Base-by-base conservation (phyloP, 2,888 invertebrate species). In the Chrysomela aeneicollis region DNA sequence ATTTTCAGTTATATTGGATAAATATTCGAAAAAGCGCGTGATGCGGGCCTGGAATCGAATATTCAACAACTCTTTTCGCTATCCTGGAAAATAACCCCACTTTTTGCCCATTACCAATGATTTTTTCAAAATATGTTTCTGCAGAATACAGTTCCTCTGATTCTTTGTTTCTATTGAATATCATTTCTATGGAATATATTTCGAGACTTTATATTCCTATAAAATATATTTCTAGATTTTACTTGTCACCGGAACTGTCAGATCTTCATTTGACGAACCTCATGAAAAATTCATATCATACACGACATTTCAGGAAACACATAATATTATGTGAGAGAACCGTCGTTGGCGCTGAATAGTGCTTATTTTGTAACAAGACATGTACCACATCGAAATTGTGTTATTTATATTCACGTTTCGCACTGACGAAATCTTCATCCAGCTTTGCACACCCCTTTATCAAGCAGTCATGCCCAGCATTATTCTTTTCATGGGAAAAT, bases 371-470 rank as follows among this genome's bases (percentile, higher is more conserved):
- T 67, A 59, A 66, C 66, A 61, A 63, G 61, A 67, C 63, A 67
- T 69, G 68, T 63, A 61, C 58, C 55, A 67, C 70, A 69, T 71
- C 70, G 67, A 66, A 71, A 71, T 69, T 58, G 67, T 64, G 68
- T 69, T 71, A 65, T 67, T 68, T 68, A 69, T 65, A 71, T 71
- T 71, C 68, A 69, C 63, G 67, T 68, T 62, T 64, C 66, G 46
- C 68, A 59, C 65, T 62, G 67, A 50, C 63, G 64, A 66, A 66
- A 71, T 71, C 69, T 71, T 71, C 67, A 70, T 68, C 67, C 55
- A 62, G 61, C 65, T 62, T 59, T 64, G 64, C 61, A 61, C 62
- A 59, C 60, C 62, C 64, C 61, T 67, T 66, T 62, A 62, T 61
- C 54, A 57, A 68, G 61, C 63, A 67, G 67, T 70, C 54, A 70